Base-by-base conservation (phyloP, 2,888 invertebrate species). In the Drosophila affinis region DNA sequence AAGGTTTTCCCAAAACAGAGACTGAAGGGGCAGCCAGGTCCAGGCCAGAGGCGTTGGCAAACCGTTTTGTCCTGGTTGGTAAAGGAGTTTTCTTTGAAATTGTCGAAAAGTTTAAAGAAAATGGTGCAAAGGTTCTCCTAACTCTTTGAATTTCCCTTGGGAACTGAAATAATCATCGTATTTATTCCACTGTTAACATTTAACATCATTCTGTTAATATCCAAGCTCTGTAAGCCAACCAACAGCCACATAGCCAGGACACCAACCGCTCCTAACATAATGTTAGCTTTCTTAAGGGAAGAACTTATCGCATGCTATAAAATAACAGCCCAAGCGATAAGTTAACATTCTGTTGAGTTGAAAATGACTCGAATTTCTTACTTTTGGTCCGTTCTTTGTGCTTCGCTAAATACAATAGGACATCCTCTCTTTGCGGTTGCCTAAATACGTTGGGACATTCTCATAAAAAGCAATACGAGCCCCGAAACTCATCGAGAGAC, bases 241-340 rank as follows among this genome's bases (percentile, higher is more conserved):
- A 34, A 57, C 17, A 59, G 17, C 53, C 48, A 53, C 24, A 4
- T 67, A 79, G 81, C 69, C 7, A 18, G 24, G 81, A 81, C 78
- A 69, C 62, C 17, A 79, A 80, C 81, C 81, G 3, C 1, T 0
- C 0, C 0, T 7, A 24, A 18, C 12, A 24, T 10, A 9, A 9
- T 61, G 64, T 51, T 58, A 24, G n/a, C n/a, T n/a, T 9, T 58
- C 34, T 2, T n/a, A 18, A 21, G 34, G 45, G 0, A 2, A 2
- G 27, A 18, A 45, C 14, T 34, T 64, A 53, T 85, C 59, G 63
- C 82, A 71, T 81, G 79, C 79, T 21, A 81, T 14, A 73, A 65
- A 39, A 39, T 39, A 39, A 7, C n/a, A 14, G 14, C 39, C 1
- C n/a, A 7, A 39, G 14, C 39, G n/a, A 39, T 3, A n/a, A n/a